These are phyloP conservation scores for Actinernus sp. DNA, from an alignment of 92 coral and sea anemone genomes.

Conservation along the genomic window DNA sequence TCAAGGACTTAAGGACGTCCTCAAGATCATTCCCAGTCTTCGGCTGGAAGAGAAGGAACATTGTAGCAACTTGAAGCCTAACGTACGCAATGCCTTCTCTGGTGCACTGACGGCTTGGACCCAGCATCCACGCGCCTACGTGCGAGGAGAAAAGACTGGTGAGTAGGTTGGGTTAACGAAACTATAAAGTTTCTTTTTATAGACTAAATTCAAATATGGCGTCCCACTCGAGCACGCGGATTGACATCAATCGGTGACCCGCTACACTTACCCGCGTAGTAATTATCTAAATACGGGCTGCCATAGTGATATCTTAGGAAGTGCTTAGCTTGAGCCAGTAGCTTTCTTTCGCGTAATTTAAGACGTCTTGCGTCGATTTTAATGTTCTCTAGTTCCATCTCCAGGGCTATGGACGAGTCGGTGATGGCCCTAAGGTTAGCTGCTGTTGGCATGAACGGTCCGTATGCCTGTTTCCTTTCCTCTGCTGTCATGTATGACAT, in stretches of 20 bases:
- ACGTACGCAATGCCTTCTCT: constrained; percentile 38
- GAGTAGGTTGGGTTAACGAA: background rate
- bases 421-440: constrained; percentile 53
- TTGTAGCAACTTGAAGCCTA: constrained; percentile 27
- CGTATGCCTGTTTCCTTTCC: constrained; percentile 19
- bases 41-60: constrained; percentile 40
- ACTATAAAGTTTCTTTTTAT: too few species aligned
- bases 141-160: background rate
- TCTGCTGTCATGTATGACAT: constrained; percentile 12
- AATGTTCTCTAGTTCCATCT: constrained; percentile 34
- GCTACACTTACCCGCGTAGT: constrained; percentile 52
- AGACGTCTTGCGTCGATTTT: constrained; percentile 28
- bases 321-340: constrained; percentile 58
- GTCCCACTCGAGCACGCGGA: too few species aligned
- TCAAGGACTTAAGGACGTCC: constrained; percentile 32
- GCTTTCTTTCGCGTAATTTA: constrained; percentile 48
- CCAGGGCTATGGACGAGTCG: constrained; percentile 45
- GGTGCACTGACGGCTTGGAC: constrained; percentile 62
- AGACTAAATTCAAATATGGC: too few species aligned
- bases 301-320: constrained; percentile 65
- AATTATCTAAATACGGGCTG: constrained; percentile 70
- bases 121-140: constrained; percentile 81
- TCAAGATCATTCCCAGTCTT: constrained; percentile 38
- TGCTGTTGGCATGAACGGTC: constrained; percentile 54
- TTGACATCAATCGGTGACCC: too few species aligned